Base-by-base conservation (phyloP, 2,113 vertebrate genomes). In the Passer domesticus region DNA sequence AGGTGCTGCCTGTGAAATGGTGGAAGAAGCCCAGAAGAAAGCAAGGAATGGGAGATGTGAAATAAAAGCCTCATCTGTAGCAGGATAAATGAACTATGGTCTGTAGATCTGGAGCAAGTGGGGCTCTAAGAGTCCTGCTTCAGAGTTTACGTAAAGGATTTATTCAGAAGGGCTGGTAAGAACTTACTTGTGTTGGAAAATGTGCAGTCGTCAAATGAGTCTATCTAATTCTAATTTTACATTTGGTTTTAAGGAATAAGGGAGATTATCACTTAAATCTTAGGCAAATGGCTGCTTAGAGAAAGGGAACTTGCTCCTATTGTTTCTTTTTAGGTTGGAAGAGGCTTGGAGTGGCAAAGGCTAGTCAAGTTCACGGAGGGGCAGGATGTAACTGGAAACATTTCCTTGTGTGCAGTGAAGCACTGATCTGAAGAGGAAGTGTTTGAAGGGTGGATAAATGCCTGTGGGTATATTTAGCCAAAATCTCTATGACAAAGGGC, bases 401-500 rank as follows among this genome's bases (percentile, higher is more conserved):
- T 83, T 96, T 96, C 89, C 80, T 83, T 47, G 76, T 70, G 72
- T 0, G 0, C 63, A 16, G 59, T 50, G 92, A 74, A 88, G 86
- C 55, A 7, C 63, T 35, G 68, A 63, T 78, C 59, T 74, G 56
- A 66, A 81, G 83, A 81, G 96, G 96, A 96, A 97, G 64, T 47
- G 64, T 67, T 47, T 92, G 92, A 92, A 94, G 58, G 76, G 83
- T 94, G 94, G 95, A 95, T 90, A 85, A 97, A 90, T 81, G 76
- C 49, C 55, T 69, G 50, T 0, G 8, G 72, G 85, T 95, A 90
- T 96, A 94, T 97, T 94, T 97, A 97, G 88, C 79, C 47, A 85
- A 82, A 91, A 73, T 13, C 58, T 93, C 78, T 33, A 4, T 76
- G 82, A 79, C 79, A 89, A 77, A 88, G 76, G 90, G 79, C 93